Conservation (phyloP, 2,888 invertebrate species). For the Stratiomys singularior region DNA sequence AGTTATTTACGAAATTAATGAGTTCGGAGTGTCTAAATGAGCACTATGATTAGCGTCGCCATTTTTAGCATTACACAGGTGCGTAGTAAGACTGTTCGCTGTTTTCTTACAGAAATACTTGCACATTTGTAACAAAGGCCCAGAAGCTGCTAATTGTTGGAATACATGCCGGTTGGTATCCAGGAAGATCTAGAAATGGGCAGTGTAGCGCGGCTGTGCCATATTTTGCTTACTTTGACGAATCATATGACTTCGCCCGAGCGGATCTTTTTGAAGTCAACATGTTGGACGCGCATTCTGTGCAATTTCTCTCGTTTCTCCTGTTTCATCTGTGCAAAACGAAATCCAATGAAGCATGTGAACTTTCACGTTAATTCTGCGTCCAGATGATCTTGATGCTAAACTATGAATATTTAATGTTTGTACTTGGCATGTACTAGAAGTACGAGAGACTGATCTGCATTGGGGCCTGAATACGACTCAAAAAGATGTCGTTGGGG, state of each 20-base stretch:
- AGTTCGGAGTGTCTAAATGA: not conserved
- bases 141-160: slow-evolving; percentile 1
- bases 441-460: not conserved
- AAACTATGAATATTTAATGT: not conserved
- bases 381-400: not conserved
- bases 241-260: not conserved
- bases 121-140: not conserved
- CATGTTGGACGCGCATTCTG: not conserved
- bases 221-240: not conserved
- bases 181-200: slow-evolving; percentile 35
- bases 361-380: not conserved
- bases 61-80: not conserved
- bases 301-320: not conserved
- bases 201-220: slow-evolving; percentile 5
- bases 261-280: not conserved
- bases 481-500: not conserved
- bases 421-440: not conserved
- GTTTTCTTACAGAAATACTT: not conserved
- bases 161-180: not conserved
- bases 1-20: not conserved
- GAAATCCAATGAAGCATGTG: not conserved
- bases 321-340: not conserved
- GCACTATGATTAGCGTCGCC: not conserved
- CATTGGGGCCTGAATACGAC: not conserved
- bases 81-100: not conserved